Conservation (phyloP, 2,113 vertebrate species). For the Oryzias celebensis region DNA sequence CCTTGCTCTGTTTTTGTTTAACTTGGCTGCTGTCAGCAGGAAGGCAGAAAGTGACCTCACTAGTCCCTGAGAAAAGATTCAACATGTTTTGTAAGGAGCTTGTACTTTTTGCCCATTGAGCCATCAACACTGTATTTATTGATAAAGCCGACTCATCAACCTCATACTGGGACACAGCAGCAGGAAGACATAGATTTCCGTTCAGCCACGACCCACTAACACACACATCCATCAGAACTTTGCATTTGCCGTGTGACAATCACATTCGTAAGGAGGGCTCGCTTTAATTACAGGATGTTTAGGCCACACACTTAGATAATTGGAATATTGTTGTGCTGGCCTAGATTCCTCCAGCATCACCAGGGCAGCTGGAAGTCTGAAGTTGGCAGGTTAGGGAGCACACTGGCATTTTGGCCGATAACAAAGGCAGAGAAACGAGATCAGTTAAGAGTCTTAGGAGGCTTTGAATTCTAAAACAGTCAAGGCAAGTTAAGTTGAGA, state of each 20-base stretch:
- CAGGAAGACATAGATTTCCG: too few species aligned
- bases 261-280: too few species aligned
- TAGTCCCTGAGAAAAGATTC: background rate
- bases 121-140: too few species aligned
- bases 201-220: too few species aligned
- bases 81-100: background rate
- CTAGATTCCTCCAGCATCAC: constrained; percentile 37
- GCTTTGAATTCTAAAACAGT: constrained; percentile 9
- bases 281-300: too few species aligned
- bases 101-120: too few species aligned
- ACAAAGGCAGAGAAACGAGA: constrained; percentile 33
- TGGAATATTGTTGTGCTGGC: constrained; percentile 2
- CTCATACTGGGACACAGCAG: too few species aligned
- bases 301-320: background rate
- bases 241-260: too few species aligned
- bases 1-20: constrained; percentile 24
- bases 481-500: background rate
- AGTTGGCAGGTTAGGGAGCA: constrained; percentile 34
- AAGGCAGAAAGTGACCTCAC: background rate
- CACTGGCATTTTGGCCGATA: constrained; percentile 54
- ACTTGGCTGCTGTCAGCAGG: background rate
- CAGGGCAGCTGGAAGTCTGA: constrained; percentile 30
- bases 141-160: too few species aligned
- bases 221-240: too few species aligned
- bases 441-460: constrained; percentile 26